Evolutionary conservation across 2,113 vertebrate genomes (phyloP).

Genomic region (Misgurnus anguillicaudatus): DNA sequence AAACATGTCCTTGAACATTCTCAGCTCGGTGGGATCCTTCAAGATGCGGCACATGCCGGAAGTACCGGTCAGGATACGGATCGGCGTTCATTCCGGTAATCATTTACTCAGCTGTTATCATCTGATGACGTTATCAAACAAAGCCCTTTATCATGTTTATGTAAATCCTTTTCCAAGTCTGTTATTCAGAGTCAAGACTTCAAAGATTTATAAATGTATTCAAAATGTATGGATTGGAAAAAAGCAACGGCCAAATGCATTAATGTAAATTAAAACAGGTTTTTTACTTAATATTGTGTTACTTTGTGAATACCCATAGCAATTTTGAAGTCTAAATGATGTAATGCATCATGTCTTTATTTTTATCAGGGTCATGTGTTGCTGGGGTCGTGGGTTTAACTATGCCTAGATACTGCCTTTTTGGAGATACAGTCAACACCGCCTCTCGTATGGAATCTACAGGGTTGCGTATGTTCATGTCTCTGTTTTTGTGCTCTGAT

Average conservation of each 20-base stretch:
- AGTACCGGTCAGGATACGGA: conserved; percentile 85
- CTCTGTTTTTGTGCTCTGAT: background rate
- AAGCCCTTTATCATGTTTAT: no score
- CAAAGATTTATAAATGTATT: no score
- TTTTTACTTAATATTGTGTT: no score
- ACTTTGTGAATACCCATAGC: no score
- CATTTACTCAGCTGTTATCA: background rate
- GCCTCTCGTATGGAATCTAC: conserved; percentile 92
- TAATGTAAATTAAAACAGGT: no score
- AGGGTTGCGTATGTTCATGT: conserved; percentile 80
- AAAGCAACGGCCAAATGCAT: no score
- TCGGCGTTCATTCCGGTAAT: conserved; percentile 89
- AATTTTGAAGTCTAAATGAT: no score
- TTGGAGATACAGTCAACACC: conserved; percentile 92
- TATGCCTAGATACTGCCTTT: conserved; percentile 94
- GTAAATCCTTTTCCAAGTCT: no score
- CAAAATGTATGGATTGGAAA: no score
- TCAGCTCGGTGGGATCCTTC: conserved; percentile 88
- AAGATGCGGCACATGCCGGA: conserved; percentile 91
- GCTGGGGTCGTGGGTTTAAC: conserved; percentile 88
- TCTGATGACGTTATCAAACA: background rate
- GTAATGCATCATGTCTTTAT: background rate
- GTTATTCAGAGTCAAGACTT: no score
- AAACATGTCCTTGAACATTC: conserved; percentile 92
- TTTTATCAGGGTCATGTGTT: conserved; percentile 82